Evolutionary conservation across 2,797 vertebrate genomes (phyloP).

Genomic region (Hippopotamyrus pictus): DNA sequence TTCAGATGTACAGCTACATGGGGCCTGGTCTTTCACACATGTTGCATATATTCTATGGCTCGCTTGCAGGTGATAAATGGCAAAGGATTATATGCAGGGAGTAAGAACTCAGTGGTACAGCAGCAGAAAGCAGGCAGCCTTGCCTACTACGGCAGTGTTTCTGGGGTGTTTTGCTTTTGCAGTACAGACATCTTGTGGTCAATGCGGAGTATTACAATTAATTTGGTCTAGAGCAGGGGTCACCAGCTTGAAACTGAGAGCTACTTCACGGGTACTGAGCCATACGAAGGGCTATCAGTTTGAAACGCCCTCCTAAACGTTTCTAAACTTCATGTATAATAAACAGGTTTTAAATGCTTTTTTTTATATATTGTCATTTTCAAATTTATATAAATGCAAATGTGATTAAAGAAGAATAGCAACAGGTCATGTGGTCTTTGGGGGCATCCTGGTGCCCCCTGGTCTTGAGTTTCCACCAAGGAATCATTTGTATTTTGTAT

Average conservation of each 20-base stretch:
- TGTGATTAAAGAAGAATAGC: background rate
- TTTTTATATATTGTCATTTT: background rate
- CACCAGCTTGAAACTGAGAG: background rate
- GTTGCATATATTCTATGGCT: background rate
- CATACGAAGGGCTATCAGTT: background rate
- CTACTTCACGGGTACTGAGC: background rate
- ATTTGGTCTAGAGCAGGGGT: constrained; percentile 6
- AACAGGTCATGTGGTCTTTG: background rate
- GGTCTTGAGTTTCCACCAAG: background rate
- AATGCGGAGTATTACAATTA: constrained; percentile 37
- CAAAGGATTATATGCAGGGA: background rate
- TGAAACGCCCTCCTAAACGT: background rate
- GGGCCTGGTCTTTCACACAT: background rate
- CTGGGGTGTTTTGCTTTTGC: constrained; percentile 37
- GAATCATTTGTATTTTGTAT: background rate
- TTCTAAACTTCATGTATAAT: background rate
- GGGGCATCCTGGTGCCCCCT: background rate
- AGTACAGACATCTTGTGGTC: constrained; percentile 53
- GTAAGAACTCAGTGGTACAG: background rate
- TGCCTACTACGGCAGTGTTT: background rate
- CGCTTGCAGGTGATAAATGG: background rate
- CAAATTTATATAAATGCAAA: background rate
- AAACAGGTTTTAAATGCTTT: background rate
- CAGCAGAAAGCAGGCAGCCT: background rate
- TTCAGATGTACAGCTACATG: background rate